Conservation (phyloP, 2,888 invertebrate species). For the Netelia fuscicornis region DNA sequence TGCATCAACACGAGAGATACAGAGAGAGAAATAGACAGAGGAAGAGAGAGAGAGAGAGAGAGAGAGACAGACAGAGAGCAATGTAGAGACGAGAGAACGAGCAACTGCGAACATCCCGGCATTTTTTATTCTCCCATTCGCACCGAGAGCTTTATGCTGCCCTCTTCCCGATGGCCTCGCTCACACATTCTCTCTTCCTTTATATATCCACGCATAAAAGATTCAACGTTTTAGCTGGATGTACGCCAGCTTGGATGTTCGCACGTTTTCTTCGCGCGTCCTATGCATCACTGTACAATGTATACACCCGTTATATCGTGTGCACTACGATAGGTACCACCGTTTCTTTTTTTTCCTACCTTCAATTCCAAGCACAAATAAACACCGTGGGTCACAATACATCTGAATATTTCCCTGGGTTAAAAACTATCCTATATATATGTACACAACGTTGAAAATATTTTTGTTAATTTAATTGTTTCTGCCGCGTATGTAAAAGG, state of each 20-base stretch:
- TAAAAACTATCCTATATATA: neutral
- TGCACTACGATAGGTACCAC: neutral
- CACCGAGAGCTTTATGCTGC: constrained; percentile 25
- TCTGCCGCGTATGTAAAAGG: neutral
- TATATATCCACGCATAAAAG: constrained; percentile 50
- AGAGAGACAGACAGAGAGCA: neutral
- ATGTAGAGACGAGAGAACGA: constrained; percentile 12
- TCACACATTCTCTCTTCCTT: constrained; percentile 26
- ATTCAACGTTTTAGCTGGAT: constrained; percentile 60
- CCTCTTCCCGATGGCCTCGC: constrained; percentile 3
- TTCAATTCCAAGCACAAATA: constrained; percentile 46
- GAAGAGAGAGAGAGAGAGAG: constrained; percentile 15
- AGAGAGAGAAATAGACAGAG: constrained; percentile 12
- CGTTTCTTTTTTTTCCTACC: constrained; percentile 5
- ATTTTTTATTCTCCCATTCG: constrained; percentile 51
- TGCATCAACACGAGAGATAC: constrained; percentile 15
- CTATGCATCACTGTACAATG: neutral
- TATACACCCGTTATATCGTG: constrained; percentile 1
- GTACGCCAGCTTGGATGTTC: constrained; percentile 57
- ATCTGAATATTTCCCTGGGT: constrained; percentile 15
- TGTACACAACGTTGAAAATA: constrained; percentile 1
- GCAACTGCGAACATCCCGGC: constrained; percentile 16
- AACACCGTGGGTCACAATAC: constrained; percentile 10
- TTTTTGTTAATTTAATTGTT: constrained; percentile 15
- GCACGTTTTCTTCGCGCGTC: constrained; percentile 47